Conservation (phyloP, 2,797 vertebrate genomes). For the Cynopterus sphinx region DNA sequence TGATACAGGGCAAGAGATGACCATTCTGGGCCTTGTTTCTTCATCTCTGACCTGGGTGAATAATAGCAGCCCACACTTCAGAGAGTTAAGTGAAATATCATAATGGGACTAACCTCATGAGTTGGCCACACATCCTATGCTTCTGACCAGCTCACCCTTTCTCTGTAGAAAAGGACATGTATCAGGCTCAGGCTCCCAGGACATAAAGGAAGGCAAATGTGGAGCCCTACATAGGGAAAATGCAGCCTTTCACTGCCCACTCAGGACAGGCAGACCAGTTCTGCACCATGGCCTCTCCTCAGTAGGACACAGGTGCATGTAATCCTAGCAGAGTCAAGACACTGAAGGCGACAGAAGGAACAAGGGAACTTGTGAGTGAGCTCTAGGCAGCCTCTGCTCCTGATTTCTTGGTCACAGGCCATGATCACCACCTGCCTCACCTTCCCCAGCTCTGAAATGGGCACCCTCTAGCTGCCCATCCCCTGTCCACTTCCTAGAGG, state of each 20-base stretch:
- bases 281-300: background rate
- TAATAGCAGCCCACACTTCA: background rate
- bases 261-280: background rate
- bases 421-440: background rate
- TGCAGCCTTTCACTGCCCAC: background rate
- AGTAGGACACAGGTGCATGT: background rate
- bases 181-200: background rate
- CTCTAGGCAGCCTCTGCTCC: background rate
- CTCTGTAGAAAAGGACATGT: background rate
- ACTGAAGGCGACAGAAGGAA: background rate
- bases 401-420: background rate
- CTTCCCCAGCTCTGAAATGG: background rate
- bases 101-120: background rate
- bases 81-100: background rate
- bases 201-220: background rate
- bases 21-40: background rate
- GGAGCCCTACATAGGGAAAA: background rate
- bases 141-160: background rate
- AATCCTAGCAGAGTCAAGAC: background rate
- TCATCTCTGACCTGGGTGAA: no score
- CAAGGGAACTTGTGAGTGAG: background rate
- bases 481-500: background rate
- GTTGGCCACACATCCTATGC: background rate
- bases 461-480: background rate
- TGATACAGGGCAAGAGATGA: background rate